phyloP scores from a whole-genome alignment of 2,797 vertebrate genomes.

The Poecilia wingei region DNA sequence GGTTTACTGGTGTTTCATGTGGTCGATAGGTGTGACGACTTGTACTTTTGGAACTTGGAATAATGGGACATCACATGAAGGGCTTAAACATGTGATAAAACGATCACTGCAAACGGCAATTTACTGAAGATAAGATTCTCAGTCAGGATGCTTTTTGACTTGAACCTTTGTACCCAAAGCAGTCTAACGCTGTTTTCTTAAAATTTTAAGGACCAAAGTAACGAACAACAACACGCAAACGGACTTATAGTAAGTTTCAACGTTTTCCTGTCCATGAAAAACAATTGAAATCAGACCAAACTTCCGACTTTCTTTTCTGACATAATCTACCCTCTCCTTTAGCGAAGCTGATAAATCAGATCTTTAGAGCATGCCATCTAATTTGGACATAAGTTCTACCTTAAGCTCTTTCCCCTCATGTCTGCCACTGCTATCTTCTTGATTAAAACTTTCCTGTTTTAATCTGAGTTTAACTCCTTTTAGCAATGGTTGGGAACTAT shows the following conservation, averaged over 20 bases:
- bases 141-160: conserved; percentile 59
- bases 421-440: conserved; percentile 65
- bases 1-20: conserved; percentile 41
- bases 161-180: conserved; percentile 67
- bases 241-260: conserved; percentile 99
- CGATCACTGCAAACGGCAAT: conserved; percentile 47
- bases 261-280: conserved; percentile 71
- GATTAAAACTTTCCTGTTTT: conserved; percentile 44
- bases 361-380: conserved; percentile 85
- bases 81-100: conserved; percentile 69
- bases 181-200: conserved; percentile 90
- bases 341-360: conserved; percentile 59
- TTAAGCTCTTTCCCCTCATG: conserved; percentile 52
- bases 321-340: conserved; percentile 60
- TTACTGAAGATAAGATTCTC: conserved; percentile 30
- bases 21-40: conserved; percentile 25
- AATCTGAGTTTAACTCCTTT: conserved; percentile 42
- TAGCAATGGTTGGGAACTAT: conserved; percentile 52
- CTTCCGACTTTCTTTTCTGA: conserved; percentile 72
- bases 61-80: not conserved
- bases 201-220: conserved; percentile 99
- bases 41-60: not conserved
- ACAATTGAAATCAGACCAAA: conserved; percentile 55
- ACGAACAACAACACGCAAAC: conserved; percentile 99
- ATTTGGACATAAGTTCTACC: conserved; percentile 73